These are phyloP conservation scores for Gorsachius goisagi DNA, from an alignment of 2,113 vertebrate genomes.

Conservation along the genomic window DNA sequence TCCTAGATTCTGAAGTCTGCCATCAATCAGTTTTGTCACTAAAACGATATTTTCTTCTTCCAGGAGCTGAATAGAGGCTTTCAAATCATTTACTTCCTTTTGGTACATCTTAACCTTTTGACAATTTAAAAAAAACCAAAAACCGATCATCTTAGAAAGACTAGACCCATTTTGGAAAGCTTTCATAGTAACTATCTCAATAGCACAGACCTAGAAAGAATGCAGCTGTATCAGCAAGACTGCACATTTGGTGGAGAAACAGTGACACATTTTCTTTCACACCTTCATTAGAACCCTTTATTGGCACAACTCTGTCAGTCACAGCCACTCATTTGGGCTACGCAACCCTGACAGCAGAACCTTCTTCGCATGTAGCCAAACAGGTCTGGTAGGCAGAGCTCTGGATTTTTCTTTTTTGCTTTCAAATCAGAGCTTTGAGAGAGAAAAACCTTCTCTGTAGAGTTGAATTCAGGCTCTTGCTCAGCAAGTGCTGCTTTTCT, in stretches of 20 bases:
- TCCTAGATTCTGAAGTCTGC: slow-evolving; percentile 64
- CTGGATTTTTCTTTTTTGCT: background rate
- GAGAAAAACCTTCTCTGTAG: background rate
- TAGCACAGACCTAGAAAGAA: background rate
- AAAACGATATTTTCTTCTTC: slow-evolving; percentile 80
- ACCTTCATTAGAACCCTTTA: background rate
- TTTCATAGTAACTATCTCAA: background rate
- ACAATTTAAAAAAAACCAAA: background rate
- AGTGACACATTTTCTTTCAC: background rate
- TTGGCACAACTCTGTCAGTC: background rate
- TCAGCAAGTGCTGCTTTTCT: background rate
- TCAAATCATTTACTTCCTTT: slow-evolving; percentile 68
- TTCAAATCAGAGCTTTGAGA: background rate
- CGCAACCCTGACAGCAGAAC: background rate
- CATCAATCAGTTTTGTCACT: slow-evolving; percentile 71
- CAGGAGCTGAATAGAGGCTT: slow-evolving; percentile 63
- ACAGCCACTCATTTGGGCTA: background rate
- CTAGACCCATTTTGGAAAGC: background rate
- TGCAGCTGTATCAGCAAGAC: background rate
- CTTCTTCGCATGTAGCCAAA: background rate
- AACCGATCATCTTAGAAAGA: background rate
- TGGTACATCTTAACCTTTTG: slow-evolving; percentile 72
- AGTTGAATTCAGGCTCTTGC: background rate
- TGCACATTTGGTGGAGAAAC: background rate
- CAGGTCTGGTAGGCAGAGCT: background rate